A percentile compares a stretch with the other conserved stretches of the same genome.
Conservation (phyloP, 2,888 invertebrate genomes). For the Plebejus argus region DNA sequence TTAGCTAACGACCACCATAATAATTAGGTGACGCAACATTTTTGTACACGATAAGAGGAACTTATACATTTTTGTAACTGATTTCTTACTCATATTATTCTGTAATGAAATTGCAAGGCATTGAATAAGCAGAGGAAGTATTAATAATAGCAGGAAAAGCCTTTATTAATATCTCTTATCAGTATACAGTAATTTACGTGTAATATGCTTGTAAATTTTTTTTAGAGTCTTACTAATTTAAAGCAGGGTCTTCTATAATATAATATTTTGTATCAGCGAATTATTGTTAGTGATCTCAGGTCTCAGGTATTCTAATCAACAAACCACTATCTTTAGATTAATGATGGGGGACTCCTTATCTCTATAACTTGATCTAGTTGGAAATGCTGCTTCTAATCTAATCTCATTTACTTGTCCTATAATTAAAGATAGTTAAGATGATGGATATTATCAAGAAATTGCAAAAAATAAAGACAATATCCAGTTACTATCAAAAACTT, state of each 20-base stretch:
- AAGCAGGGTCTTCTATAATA: not conserved
- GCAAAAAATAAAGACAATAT: not conserved
- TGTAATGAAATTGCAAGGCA: not conserved
- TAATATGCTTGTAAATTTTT: not conserved
- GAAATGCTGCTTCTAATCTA: conserved; percentile 3
- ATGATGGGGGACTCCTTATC: conserved; percentile 3
- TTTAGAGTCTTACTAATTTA: not conserved
- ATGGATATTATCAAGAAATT: not conserved
- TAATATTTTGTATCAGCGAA: not conserved
- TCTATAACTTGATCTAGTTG: conserved; percentile 1
- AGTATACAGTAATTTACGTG: not conserved
- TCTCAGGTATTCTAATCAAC: conserved; percentile 4
- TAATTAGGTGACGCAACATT: too few relatives aligned
- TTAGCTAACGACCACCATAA: not conserved
- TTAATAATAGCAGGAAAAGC: not conserved
- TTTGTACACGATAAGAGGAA: too few relatives aligned
- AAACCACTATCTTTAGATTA: conserved; percentile 18
- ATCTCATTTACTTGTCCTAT: conserved; percentile 14
- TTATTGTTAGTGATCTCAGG: not conserved
- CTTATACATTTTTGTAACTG: not conserved
- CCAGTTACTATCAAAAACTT: not conserved
- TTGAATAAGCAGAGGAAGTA: not conserved
- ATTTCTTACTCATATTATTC: not conserved
- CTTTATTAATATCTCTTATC: not conserved
- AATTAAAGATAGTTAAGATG: not conserved